phyloP scores from a whole-genome alignment of 1,140 invertebrate genomes.

The Arion vulgaris region DNA sequence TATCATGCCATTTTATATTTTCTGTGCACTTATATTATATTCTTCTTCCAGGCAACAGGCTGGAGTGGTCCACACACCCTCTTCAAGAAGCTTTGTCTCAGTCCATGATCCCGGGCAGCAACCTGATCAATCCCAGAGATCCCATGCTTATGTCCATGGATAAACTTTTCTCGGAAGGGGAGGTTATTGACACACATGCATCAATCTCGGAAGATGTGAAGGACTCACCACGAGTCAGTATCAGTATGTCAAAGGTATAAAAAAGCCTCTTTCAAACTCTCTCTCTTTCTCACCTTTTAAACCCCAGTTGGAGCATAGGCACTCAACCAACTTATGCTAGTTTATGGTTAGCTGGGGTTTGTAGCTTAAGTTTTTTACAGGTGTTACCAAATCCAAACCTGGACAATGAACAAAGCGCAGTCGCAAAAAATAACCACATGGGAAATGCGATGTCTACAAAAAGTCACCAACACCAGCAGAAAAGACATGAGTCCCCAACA shows the following conservation, averaged over 20 bases:
- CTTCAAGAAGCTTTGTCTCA: conserved; percentile 49
- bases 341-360: too few relatives aligned
- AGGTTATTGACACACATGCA: conserved; percentile 60
- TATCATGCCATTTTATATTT: neutral
- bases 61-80: conserved; percentile 32
- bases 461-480: too few relatives aligned
- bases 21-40: too few relatives aligned
- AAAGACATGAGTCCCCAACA: too few relatives aligned
- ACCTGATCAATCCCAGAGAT: conserved; percentile 79
- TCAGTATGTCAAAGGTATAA: conserved; percentile 17
- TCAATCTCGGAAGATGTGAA: conserved; percentile 49
- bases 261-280: neutral
- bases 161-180: conserved; percentile 79
- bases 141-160: conserved; percentile 93
- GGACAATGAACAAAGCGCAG: too few relatives aligned
- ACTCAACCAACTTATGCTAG: too few relatives aligned
- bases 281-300: too few relatives aligned
- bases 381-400: too few relatives aligned
- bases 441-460: too few relatives aligned
- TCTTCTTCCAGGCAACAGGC: conserved; percentile 30
- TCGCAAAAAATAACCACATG: too few relatives aligned
- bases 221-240: conserved; percentile 8
- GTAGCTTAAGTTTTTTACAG: too few relatives aligned
- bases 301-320: too few relatives aligned
- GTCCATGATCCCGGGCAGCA: conserved; percentile 79